Evolutionary conservation across 2,113 vertebrate genomes (phyloP).

Genomic region (Chitala chitala): DNA sequence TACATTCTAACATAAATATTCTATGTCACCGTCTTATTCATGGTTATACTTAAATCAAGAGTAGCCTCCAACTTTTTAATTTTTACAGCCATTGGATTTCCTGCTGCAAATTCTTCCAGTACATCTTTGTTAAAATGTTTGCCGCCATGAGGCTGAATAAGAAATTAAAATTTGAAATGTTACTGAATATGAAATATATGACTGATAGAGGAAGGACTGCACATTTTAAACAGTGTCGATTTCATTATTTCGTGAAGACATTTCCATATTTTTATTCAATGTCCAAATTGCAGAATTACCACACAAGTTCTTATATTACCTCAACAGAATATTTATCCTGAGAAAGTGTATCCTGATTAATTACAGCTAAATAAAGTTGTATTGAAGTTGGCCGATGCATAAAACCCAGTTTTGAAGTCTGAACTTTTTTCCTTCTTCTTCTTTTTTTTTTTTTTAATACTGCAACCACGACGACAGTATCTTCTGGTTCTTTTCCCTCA

Average conservation of each 20-base stretch:
- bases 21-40: too few species aligned
- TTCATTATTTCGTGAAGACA: not conserved
- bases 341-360: conserved; percentile 18
- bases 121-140: not conserved
- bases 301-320: conserved; percentile 3
- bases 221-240: not conserved
- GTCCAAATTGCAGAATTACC: conserved; percentile 1
- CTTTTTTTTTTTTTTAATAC: not conserved
- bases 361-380: conserved; percentile 11
- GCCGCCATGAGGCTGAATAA: not conserved
- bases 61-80: not conserved
- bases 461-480: not conserved
- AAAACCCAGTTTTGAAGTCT: not conserved
- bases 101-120: not conserved
- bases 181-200: not conserved
- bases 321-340: not conserved
- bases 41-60: not conserved
- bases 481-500: not conserved
- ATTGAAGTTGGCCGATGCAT: conserved; percentile 7
- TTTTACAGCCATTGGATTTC: not conserved
- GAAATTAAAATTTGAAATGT: not conserved
- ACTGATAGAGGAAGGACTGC: not conserved
- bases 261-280: not conserved
- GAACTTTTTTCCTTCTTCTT: not conserved
- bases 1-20: too few species aligned